Conservation (phyloP, 1,140 invertebrate genomes). For the Heliconius hermathena region DNA sequence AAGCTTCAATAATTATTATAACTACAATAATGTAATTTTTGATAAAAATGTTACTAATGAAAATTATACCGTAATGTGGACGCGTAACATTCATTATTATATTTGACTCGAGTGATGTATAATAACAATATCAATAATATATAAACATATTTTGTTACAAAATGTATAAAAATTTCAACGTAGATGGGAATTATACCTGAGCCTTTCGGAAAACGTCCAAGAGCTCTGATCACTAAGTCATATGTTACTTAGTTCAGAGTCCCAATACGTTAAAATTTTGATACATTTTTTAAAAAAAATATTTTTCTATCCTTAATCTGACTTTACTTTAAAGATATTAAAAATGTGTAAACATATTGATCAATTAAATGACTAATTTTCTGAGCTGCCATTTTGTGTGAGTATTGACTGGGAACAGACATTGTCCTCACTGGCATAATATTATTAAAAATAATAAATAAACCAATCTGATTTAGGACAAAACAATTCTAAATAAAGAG, state of each 20-base stretch:
- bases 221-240: too few relatives aligned
- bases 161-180: too few relatives aligned
- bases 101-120: slow-evolving; percentile 3
- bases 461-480: not conserved
- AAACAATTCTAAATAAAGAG: not conserved
- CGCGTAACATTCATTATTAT: slow-evolving; percentile 20
- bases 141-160: not conserved
- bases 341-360: not conserved
- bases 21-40: slow-evolving; percentile 16
- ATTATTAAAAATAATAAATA: slow-evolving; percentile 3
- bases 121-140: slow-evolving; percentile 4
- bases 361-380: slow-evolving; percentile 4
- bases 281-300: too few relatives aligned
- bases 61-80: slow-evolving; percentile 3
- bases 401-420: not conserved
- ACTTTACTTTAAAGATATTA: too few relatives aligned
- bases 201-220: too few relatives aligned
- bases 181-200: too few relatives aligned
- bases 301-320: not conserved
- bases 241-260: too few relatives aligned
- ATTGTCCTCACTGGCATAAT: slow-evolving; percentile 2
- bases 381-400: not conserved
- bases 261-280: too few relatives aligned
- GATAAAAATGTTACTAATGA: not conserved
- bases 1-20: slow-evolving; percentile 51